Base-by-base conservation (phyloP, 2,797 vertebrate species). In the Loriculus beryllinus region DNA sequence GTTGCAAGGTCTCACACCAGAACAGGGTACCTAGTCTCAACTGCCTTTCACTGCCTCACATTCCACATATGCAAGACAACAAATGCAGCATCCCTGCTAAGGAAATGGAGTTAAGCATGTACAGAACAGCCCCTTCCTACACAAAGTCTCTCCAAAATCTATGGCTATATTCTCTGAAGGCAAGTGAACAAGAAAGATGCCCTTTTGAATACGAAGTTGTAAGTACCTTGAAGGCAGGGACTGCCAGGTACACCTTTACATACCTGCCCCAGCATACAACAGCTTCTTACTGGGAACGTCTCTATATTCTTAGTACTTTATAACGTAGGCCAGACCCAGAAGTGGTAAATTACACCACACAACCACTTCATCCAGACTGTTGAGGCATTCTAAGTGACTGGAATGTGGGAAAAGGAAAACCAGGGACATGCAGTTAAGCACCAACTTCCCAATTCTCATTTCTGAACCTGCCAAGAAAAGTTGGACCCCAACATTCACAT, bases 391-490 rank as follows among this genome's bases (percentile, higher is more conserved):
- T 39, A 39, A 49, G 65, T 3, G 43, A 82, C 17, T 77, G 51
- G 39, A 56, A 49, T 0, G 48, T 51, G 84, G 28, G 57, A 74
- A 70, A 60, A 79, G 21, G 26, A 37, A 54, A 15, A 28, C 7
- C 52, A 40, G 56, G 16, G 51, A 40, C 25, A 29, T 42, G 51
- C 23, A 67, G 39, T 33, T 37, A 56, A 86, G 40, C 62, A 78
- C 74, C 0, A 1, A 9, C 45, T 40, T 67, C 37, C 65, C 29
- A 18, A 51, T 45, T 84, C 70, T 92, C 37, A 15, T 68, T 52
- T 71, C 84, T 60, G 8, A 10, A 48, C 40, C 83, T 79, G 86
- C 84, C 80, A 95, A 81, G 48, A 49, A 33, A 88, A 88, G 43
- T 0, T 78, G 57, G 62, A 56, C 19, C 54, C 35, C 52, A 77